A percentile compares a stretch with the other conserved stretches of the same genome.
phyloP scores from a whole-genome alignment of 2,888 invertebrate species.

The Eucera pruinosa region DNA sequence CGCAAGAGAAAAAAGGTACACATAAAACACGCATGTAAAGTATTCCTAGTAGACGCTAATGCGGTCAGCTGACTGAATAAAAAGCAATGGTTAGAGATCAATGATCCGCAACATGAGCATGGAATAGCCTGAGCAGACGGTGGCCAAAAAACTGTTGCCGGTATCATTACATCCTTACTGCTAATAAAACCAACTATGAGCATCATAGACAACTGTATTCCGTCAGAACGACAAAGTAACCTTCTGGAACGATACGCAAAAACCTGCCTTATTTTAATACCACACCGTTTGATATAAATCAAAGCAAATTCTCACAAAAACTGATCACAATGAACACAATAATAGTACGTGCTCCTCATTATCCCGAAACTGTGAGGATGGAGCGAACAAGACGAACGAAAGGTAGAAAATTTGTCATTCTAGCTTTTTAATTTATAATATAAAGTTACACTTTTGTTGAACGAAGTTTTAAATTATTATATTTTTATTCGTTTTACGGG shows the following conservation, averaged over 20 bases:
- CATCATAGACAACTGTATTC: not conserved
- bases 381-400: no score
- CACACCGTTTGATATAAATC: no score
- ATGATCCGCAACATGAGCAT: conserved; percentile 22
- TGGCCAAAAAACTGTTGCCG: not conserved
- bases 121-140: conserved; percentile 4
- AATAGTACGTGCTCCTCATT: no score
- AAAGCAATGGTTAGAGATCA: conserved; percentile 12
- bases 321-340: no score
- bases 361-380: no score
- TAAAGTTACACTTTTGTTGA: no score
- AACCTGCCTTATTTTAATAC: not conserved
- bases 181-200: not conserved
- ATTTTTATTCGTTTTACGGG: no score
- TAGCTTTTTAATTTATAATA: no score
- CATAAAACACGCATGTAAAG: conserved; percentile 2
- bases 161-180: not conserved
- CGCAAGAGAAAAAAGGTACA: not conserved
- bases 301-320: no score
- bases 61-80: conserved; percentile 15
- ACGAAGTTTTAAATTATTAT: no score
- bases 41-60: not conserved
- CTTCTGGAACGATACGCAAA: not conserved
- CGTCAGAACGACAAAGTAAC: not conserved
- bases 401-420: no score